Evolutionary conservation across 2,113 vertebrate genomes (phyloP).

Genomic region (Cyprinus carpio): DNA sequence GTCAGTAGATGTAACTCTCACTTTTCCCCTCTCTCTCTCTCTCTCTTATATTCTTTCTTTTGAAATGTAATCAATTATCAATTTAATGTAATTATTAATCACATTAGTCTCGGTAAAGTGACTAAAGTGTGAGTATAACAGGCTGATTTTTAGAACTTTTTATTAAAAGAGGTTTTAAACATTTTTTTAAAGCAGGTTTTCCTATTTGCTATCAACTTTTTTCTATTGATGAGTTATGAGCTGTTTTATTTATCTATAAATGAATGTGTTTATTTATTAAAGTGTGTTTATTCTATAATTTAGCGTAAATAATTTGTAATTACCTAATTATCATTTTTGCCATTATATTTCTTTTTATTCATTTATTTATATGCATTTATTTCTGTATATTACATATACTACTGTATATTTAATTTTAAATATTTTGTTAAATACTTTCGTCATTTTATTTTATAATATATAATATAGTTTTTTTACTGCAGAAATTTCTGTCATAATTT

Average conservation of each 20-base stretch:
- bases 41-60: background rate
- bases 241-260: background rate
- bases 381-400: no score
- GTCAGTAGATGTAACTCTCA: conserved; percentile 17
- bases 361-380: no score
- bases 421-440: background rate
- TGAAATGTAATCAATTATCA: background rate
- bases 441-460: background rate
- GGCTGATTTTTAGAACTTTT: background rate
- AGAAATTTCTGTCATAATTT: no score
- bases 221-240: background rate
- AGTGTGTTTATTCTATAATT: no score
- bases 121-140: background rate
- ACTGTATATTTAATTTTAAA: background rate
- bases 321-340: no score
- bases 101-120: background rate
- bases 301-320: no score
- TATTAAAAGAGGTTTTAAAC: background rate
- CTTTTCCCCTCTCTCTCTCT: background rate
- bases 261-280: no score
- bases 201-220: background rate
- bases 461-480: no score
- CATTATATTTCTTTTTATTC: no score
- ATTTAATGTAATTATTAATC: background rate
- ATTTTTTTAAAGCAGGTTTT: background rate